Conservation (phyloP, 2,113 vertebrate genomes). For the Cinclus cinclus region DNA sequence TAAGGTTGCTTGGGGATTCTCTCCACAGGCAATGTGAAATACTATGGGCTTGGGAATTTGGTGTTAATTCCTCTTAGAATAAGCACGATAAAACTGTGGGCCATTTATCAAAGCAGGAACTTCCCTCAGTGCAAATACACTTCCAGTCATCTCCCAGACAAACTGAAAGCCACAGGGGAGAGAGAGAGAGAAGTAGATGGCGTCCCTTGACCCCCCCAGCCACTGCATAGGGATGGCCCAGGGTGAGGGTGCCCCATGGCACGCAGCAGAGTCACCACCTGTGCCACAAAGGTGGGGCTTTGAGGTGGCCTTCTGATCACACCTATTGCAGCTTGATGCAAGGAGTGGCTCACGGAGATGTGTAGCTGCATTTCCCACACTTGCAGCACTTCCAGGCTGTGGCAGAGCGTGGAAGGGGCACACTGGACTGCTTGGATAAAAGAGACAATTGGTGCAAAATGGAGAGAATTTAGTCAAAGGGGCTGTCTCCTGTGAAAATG, state of each 20-base stretch:
- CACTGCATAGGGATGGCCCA: fast-evolving
- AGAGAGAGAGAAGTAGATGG: fast-evolving
- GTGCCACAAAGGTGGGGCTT: neutral
- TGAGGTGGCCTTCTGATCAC: neutral
- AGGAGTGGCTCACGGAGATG: neutral
- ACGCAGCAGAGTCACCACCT: neutral
- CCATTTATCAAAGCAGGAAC: neutral
- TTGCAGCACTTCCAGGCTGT: fast-evolving
- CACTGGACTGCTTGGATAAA: neutral
- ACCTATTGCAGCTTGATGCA: neutral
- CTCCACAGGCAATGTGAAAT: neutral
- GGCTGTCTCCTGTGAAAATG: neutral
- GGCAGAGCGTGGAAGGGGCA: neutral
- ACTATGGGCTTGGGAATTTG: conserved; percentile 34
- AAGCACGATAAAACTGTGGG: neutral
- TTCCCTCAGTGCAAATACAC: neutral
- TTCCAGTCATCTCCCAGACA: neutral
- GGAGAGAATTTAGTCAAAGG: neutral
- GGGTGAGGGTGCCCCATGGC: fast-evolving
- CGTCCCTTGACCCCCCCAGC: fast-evolving
- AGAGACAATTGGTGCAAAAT: neutral
- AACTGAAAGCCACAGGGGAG: neutral
- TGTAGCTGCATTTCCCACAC: neutral
- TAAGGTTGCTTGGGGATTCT: neutral
- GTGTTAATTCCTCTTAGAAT: conserved; percentile 39